Evolutionary conservation across 2,113 vertebrate species (phyloP), one percentile per base, ranked within the genome.

Genomic region (Pelodiscus sinensis): DNA sequence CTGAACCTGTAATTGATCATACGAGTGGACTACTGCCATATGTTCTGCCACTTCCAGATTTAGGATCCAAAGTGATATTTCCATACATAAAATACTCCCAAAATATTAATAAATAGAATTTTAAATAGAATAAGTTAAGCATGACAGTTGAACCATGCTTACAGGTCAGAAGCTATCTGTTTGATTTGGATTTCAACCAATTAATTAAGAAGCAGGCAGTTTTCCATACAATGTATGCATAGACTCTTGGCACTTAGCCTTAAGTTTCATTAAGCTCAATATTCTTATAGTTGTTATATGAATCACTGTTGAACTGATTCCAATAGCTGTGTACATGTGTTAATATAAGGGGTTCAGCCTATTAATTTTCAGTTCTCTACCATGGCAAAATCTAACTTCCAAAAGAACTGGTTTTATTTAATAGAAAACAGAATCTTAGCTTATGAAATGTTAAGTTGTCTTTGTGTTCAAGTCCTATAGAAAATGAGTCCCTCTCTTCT

Each of bases 401-500:
- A 94, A 90, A 89, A 84, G 82, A 52, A 58, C 55, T 65, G 27
- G 57, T 0, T 54, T 89, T 65, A 14, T 82, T 85, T 92, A 88
- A 52, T 22, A 73, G 58, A 81, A 83, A 86, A 2, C 13, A 82
- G 55, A 78, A 19, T 58, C 29, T 31, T 88, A 78, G 1, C 35
- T 19, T 89, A 62, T 96, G 60, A 84, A 94, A 60, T 44, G 2
- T 4, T 82, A 58, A 54, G 2, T 58, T 77, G 51, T 57, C 4
- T 1, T 73, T 35, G 50, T 91, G 82, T 75, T 89, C 80, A 81
- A 16, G 86, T 19, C 87, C 71, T 50, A 81, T 71, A 9, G 88
- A 92, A 96, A 97, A 81, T 97, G 83, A 96, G 14, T 14, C 94
- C 79, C 85, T 96, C 82, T 96, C 90, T 95, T 92, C 86, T 92